Evolutionary conservation across 2,888 invertebrate species (phyloP), one percentile per base, ranked within the genome.

Genomic region (Megastigmus dorsalis): DNA sequence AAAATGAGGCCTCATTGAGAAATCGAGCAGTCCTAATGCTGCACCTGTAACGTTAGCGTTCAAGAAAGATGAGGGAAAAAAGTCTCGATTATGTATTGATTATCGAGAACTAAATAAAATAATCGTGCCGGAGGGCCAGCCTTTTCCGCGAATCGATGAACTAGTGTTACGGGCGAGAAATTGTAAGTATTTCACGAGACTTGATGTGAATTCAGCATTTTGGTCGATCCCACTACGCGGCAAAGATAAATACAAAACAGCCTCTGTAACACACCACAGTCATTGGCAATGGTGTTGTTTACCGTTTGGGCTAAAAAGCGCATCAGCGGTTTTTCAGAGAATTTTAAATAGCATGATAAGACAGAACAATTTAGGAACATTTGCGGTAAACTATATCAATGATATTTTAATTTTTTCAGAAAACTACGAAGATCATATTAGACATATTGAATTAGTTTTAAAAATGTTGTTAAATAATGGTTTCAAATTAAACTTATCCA

Each of bases 271-370:
- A 3, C 70, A 79, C 20, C 50, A 74, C 5, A 76, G 76, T 5
- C 75, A 78, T 10, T 79, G 23, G 50, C 66, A 74, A 48, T 79
- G 75, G 68, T 63, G 43, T 23, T 75, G 69, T 33, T 45, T 78
- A 45, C 78, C 80, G 9, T 79, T 79, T 65, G 77, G 79, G 1
- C 52, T 80, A 54, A 78, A 80, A 63, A 76, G 63, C 3, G 55
- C 80, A 2, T 79, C 79, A 9, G 80, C 80, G 7, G 81, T 80
- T 33, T 81, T 81, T 54, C 79, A 80, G 74, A 48, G 80, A 52
- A 76, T 79, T 28, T 50, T 81, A 38, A 57, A 71, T 13, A 78
- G 57, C 23, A 79, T 79, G 7, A 38, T 81, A 26, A 76, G 80
- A 68, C 74, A 78, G 73, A 30, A 79, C 41, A 75, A 77, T 13